A percentile compares a stretch with the other conserved stretches of the same genome.
These are phyloP conservation scores for Hycleus phaleratus DNA, from an alignment of 1,140 invertebrate species.

Conservation along the genomic window DNA sequence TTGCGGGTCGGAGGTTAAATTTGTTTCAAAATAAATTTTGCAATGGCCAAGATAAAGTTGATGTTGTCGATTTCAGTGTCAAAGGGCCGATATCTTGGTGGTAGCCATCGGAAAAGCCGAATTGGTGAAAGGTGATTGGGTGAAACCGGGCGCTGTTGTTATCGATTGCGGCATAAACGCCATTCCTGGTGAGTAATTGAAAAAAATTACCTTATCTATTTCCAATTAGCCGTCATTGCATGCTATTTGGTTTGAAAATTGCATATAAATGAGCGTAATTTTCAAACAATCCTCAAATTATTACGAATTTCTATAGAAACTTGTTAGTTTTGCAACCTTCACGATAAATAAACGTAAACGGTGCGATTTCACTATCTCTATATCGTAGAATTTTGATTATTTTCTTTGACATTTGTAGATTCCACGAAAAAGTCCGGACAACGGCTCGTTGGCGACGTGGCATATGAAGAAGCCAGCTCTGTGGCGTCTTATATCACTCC, in stretches of 20 bases:
- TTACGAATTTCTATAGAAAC: too few relatives aligned
- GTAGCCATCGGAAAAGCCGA: slow-evolving; percentile 89
- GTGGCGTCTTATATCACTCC: slow-evolving; percentile 89
- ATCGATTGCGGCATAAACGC: slow-evolving; percentile 99
- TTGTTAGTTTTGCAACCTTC: too few relatives aligned
- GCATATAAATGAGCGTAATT: too few relatives aligned
- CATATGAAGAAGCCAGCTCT: slow-evolving; percentile 68
- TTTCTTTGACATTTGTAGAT: slow-evolving; percentile 51
- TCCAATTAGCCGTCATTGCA: too few relatives aligned
- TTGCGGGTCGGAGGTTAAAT: too few relatives aligned
- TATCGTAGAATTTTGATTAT: too few relatives aligned
- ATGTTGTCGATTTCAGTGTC: slow-evolving; percentile 32
- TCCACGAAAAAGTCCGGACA: slow-evolving; percentile 73
- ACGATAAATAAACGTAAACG: too few relatives aligned
- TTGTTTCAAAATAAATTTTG: neutral
- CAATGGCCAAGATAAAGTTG: neutral
- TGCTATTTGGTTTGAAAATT: too few relatives aligned
- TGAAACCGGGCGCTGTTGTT: slow-evolving; percentile 97
- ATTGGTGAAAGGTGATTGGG: slow-evolving; percentile 92
- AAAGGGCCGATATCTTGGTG: slow-evolving; percentile 88
- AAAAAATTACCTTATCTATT: too few relatives aligned
- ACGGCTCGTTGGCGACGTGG: slow-evolving; percentile 91
- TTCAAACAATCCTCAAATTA: too few relatives aligned
- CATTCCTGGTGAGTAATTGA: slow-evolving; percentile 61
- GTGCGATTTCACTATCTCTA: too few relatives aligned